Conservation (phyloP, 2,888 invertebrate species). For the Copidosoma aretas region DNA sequence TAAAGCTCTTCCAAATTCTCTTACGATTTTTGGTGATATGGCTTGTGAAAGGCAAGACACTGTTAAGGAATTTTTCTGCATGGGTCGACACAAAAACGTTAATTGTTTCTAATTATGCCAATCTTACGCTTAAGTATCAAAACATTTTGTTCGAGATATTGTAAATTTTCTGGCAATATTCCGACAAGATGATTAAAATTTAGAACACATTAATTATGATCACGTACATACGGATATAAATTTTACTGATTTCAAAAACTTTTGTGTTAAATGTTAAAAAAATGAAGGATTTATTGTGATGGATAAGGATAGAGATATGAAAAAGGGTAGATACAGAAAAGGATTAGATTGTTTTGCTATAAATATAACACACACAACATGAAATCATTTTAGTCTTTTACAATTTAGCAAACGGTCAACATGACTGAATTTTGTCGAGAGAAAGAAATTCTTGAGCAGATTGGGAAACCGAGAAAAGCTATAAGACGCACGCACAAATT, state of each 20-base stretch:
- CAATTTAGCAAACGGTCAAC: neutral
- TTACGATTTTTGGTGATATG: conserved; percentile 44
- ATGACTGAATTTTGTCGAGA: neutral
- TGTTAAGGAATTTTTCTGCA: conserved; percentile 42
- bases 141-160: conserved; percentile 38
- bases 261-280: conserved; percentile 44
- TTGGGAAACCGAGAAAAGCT: too few relatives aligned
- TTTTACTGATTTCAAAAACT: conserved; percentile 40
- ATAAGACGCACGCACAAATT: too few relatives aligned
- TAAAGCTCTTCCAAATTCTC: conserved; percentile 20
- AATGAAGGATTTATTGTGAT: conserved; percentile 46
- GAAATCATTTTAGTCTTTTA: neutral
- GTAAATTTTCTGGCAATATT: conserved; percentile 44
- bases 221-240: conserved; percentile 45
- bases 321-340: neutral
- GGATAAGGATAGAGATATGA: conserved; percentile 37
- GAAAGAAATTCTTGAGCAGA: neutral
- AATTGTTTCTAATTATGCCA: conserved; percentile 27
- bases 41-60: conserved; percentile 49
- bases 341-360: conserved; percentile 44
- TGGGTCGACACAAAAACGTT: conserved; percentile 43
- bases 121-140: conserved; percentile 38
- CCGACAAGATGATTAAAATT: conserved; percentile 44
- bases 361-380: neutral
- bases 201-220: conserved; percentile 44